These are phyloP conservation scores for Rhopilema esculentum DNA, from an alignment of 30 jellyfish, hydroid and myxozoan genomes.

Conservation along the genomic window DNA sequence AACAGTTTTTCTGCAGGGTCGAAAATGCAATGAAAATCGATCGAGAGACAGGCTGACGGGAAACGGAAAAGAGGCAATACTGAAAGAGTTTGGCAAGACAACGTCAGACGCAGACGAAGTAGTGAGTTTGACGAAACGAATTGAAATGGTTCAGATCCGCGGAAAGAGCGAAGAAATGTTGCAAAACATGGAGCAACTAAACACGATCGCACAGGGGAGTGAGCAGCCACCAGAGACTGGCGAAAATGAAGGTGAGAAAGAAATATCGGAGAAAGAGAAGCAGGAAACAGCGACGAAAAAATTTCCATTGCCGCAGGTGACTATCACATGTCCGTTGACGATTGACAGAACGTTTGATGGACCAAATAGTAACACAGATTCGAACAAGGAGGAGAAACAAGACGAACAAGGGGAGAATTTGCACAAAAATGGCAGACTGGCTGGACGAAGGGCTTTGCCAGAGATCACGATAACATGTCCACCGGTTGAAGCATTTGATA, in stretches of 20 bases:
- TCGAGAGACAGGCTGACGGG: not conserved
- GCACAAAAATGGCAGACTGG: constrained; percentile 21
- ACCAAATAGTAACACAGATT: not conserved
- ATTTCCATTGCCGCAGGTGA: constrained; percentile 45
- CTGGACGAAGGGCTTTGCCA: constrained; percentile 70
- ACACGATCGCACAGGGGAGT: not conserved
- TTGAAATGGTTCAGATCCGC: not conserved
- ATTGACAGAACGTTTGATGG: not conserved
- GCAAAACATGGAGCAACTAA: not conserved
- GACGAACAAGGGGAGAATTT: constrained; percentile 1
- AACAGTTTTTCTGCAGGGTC: constrained; percentile 17
- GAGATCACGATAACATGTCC: constrained; percentile 72
- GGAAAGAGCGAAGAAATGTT: not conserved
- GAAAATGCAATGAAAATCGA: constrained; percentile 14
- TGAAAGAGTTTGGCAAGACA: constrained; percentile 7
- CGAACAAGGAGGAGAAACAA: not conserved
- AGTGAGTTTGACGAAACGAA: not conserved
- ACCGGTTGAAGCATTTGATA: constrained; percentile 50
- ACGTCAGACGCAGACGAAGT: too few relatives aligned
- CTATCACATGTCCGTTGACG: constrained; percentile 46
- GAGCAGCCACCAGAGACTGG: not conserved
- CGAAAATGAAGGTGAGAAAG: not conserved
- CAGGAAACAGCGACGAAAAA: not conserved
- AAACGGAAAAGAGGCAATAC: not conserved
- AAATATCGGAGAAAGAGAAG: not conserved